These are phyloP conservation scores for Pitta sordida DNA, from an alignment of 2,113 vertebrate genomes.

Conservation along the genomic window DNA sequence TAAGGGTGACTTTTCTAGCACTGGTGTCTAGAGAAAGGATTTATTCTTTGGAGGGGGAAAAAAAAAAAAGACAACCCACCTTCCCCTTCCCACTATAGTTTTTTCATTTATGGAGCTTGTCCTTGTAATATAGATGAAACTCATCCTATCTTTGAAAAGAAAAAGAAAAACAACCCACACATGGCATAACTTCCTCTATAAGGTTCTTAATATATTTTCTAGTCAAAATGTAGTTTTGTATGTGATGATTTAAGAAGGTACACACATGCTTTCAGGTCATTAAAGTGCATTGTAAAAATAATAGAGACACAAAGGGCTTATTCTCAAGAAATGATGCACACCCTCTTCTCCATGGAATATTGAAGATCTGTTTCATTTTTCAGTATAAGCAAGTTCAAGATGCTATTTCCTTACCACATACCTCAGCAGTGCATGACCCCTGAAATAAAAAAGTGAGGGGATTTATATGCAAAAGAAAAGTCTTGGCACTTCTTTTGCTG, in stretches of 20 bases:
- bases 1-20: constrained; percentile 53
- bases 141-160: constrained; percentile 55
- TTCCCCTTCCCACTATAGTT: constrained; percentile 8
- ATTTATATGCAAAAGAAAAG: constrained; percentile 30
- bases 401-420: constrained; percentile 52
- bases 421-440: constrained; percentile 35
- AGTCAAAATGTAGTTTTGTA: constrained; percentile 54
- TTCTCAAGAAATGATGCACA: constrained; percentile 31
- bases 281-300: constrained; percentile 58
- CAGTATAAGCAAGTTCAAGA: constrained; percentile 38
- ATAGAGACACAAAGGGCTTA: constrained; percentile 58
- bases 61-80: not conserved
- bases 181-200: constrained; percentile 48
- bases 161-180: not conserved
- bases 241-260: constrained; percentile 55
- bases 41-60: not conserved
- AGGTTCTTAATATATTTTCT: constrained; percentile 69
- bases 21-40: constrained; percentile 32
- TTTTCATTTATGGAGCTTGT: constrained; percentile 52
- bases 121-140: constrained; percentile 39
- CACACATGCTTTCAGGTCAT: constrained; percentile 53
- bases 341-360: constrained; percentile 29
- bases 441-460: constrained; percentile 1
- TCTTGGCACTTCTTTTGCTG: constrained; percentile 34
- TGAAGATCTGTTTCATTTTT: constrained; percentile 59